Evolutionary conservation across 2,113 vertebrate species (phyloP), one percentile per base, ranked within the genome.

Genomic region (Toxotes jaculatrix): DNA sequence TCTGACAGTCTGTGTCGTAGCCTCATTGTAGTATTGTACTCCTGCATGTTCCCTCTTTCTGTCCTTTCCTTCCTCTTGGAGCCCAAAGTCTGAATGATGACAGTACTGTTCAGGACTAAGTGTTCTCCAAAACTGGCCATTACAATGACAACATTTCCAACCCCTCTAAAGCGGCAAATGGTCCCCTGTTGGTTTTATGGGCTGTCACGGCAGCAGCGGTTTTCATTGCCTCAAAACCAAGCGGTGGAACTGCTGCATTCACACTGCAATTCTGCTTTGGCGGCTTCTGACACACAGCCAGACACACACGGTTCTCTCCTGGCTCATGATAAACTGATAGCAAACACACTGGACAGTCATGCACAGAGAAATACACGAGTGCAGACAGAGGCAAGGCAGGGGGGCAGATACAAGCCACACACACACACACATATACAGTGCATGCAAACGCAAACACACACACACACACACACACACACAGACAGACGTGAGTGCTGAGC

Each of bases 121-220:
- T 77, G 34, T 40, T 82, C 31, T 71, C 68, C 64, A 81, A 86
- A 82, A 67, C 38, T 14, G 69, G 40, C 79, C 21, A 75, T 83
- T 86, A 89, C 32, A 64, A 47, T 75, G 84, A 89, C 90, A 89
- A 79, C 49, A 79, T 79, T 77, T 77, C 66, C 70, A 85, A 36
- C 69, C 76, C 57, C 57, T 74, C 21, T 86, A 59, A 56, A 56
- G 43, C 17, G 21, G 49, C 74, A 70, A 88, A 86, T 72, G 57
- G 32, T 65, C 23, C 82, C 74, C 73, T 77, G 83, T 85, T 79
- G 65, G 43, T 45, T 74, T 82, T 68, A 84, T 68, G 69, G 66
- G 69, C 45, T 72, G 74, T 78, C 86, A 59, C 7, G 1, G 75
- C 70, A 77, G 63, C 32, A 16, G 51, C 38, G 5, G 74, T 72